These are phyloP conservation scores for Erannis defoliaria DNA, from an alignment of 2,888 invertebrate genomes.

Conservation along the genomic window DNA sequence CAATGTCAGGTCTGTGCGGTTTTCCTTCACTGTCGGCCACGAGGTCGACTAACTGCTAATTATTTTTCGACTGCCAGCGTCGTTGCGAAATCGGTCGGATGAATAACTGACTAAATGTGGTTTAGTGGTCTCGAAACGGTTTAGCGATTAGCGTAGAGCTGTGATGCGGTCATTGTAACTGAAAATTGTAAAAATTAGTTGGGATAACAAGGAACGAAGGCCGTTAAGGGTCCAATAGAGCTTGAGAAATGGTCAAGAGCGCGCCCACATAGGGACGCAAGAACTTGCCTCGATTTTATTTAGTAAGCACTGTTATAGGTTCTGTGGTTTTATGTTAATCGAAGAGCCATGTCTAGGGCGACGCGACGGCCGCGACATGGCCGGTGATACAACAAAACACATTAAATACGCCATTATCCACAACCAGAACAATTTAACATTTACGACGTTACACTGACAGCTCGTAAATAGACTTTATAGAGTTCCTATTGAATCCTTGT, in stretches of 20 bases:
- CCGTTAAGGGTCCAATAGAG: constrained; percentile 39
- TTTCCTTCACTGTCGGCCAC: constrained; percentile 67
- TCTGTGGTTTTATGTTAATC: constrained; percentile 83
- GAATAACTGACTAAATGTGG: constrained; percentile 68
- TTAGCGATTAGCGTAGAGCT: constrained; percentile 53
- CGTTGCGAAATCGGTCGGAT: constrained; percentile 71
- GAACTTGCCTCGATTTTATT: constrained; percentile 56
- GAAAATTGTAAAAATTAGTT: constrained; percentile 30
- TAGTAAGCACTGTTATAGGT: constrained; percentile 20
- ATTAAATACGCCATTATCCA: constrained; percentile 75
- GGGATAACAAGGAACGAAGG: constrained; percentile 23
- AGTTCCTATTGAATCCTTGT: constrained; percentile 73
- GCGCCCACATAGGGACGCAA: constrained; percentile 76
- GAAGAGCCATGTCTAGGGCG: constrained; percentile 81
- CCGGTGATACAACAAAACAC: constrained; percentile 70
- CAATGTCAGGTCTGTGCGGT: constrained; percentile 75
- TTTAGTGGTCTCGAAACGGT: constrained; percentile 65
- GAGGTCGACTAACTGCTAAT: constrained; percentile 80
- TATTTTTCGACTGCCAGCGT: constrained; percentile 73
- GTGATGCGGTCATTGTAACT: constrained; percentile 36
- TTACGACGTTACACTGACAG: constrained; percentile 78
- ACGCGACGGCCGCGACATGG: constrained; percentile 61
- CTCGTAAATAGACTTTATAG: constrained; percentile 77
- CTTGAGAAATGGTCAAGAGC: constrained; percentile 55
- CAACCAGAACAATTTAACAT: constrained; percentile 77